Base-by-base conservation (phyloP, 1,140 invertebrate species). In the Halictus rubicundus region DNA sequence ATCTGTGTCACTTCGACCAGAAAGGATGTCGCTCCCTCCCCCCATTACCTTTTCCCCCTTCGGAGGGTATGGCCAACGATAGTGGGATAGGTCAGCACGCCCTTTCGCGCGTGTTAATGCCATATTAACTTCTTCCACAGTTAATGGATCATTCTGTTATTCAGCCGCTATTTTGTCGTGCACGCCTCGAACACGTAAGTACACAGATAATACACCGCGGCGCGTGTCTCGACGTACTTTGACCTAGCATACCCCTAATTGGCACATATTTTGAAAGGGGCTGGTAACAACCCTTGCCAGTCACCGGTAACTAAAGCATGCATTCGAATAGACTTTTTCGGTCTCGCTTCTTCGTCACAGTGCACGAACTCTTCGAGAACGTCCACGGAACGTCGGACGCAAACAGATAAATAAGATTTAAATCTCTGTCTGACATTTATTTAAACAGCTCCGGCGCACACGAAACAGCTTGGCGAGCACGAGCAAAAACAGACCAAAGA, bases 21-120 rank as follows among this genome's bases (percentile, higher is more conserved):
- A 27, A 85, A 82, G 70, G 83, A 63, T 68, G 75, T 32, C 75
- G 57, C 77, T 76, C 63, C 71, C 59, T 32, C 2, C 75, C 75
- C 82, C 49, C 12, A 69, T 73, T 80, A 87, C 69, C 82, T 84
- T 86, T 82, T 57, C 64, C 80, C 84, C 83, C 81, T 82, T 85
- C 70, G 42, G 46, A 74, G 65, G 63, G 68, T 69, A 85, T 70
- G 57, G 27, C 59, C 70, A 78, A 59, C 78, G 72, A 61, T 21
- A 75, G 78, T 87, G 74, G 86, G 85, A 86, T 86, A 88, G 88
- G 88, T 89, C 87, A 89, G 84, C 83, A 68, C 82, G 86, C 88
- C 86, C 82, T 85, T 77, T 86, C 54, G 81, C 84, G 85, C 81
- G 84, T 81, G 84, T 76, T 86, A 86, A 83, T 83, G 66, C 77